Evolutionary conservation across 92 coral and sea anemone species (phyloP).

Genomic region (Phenganax subtilis): DNA sequence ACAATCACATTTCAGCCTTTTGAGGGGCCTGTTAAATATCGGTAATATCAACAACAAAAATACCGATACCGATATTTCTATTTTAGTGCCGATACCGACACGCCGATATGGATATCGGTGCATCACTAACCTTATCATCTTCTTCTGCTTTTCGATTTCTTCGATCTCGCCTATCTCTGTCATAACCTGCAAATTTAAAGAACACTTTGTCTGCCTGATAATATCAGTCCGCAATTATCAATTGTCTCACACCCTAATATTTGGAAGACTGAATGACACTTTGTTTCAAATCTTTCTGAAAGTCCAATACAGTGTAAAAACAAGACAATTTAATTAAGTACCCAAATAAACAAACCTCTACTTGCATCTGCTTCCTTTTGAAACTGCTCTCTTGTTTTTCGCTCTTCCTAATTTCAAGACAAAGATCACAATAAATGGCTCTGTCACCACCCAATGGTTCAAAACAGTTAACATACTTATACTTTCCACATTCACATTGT

Average conservation of each 20-base stretch:
- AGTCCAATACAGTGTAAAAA: neutral
- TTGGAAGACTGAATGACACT: neutral
- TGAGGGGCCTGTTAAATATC: too few relatives aligned
- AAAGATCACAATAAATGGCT: neutral
- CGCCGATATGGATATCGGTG: too few relatives aligned
- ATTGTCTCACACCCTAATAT: neutral
- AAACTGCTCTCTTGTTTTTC: conserved; percentile 79
- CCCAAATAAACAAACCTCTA: conserved; percentile 54
- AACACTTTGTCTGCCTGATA: neutral
- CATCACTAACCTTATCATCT: conserved; percentile 51
- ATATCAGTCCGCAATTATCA: neutral
- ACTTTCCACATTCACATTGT: too few relatives aligned
- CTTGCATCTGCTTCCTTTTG: conserved; percentile 83
- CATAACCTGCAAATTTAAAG: conserved; percentile 68
- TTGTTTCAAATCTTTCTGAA: too few relatives aligned
- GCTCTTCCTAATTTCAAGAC: conserved; percentile 64
- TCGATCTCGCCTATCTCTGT: conserved; percentile 89
- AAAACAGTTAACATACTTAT: neutral
- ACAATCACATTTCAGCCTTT: too few relatives aligned
- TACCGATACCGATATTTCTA: too few relatives aligned
- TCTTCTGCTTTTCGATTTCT: conserved; percentile 83
- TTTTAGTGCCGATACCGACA: too few relatives aligned
- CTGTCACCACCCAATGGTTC: neutral
- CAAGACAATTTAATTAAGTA: too few relatives aligned
- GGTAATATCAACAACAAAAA: too few relatives aligned